Evolutionary conservation across 92 coral and sea anemone genomes (phyloP).

Genomic region (Zoanthus sociatus): DNA sequence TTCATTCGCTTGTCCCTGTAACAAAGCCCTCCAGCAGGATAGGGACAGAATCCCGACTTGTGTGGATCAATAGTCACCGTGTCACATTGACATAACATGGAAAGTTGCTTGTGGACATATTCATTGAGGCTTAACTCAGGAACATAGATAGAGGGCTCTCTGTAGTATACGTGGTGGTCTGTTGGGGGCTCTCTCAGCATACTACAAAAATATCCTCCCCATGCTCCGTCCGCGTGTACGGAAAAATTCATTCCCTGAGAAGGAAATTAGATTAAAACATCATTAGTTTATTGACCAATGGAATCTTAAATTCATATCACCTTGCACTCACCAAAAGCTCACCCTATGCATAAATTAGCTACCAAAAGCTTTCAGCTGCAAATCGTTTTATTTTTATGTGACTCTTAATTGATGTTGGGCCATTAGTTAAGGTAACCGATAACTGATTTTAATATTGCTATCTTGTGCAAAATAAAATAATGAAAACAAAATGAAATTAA

Average conservation of each 20-base stretch:
- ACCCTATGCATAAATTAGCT: too few species aligned
- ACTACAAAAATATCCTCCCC: constrained; percentile 97
- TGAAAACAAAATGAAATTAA: too few species aligned
- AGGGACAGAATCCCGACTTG: constrained; percentile 87
- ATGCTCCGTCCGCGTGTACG: constrained; percentile 85
- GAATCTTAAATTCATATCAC: too few species aligned
- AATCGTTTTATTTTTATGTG: too few species aligned
- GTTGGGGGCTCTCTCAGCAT: constrained; percentile 81
- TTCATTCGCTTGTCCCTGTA: constrained; percentile 86
- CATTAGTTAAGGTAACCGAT: too few species aligned
- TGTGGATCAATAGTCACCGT: constrained; percentile 95
- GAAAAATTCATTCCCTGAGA: constrained; percentile 70
- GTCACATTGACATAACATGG: constrained; percentile 72
- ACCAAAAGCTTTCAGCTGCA: too few species aligned
- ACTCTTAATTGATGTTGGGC: too few species aligned
- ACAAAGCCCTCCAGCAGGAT: constrained; percentile 78
- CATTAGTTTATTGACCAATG: too few species aligned
- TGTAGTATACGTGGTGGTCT: not conserved
- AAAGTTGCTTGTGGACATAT: constrained; percentile 65
- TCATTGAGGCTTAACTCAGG: constrained; percentile 77
- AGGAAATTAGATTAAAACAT: not conserved
- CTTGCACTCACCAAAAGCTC: too few species aligned
- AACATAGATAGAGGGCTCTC: constrained; percentile 66
- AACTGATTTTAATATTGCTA: too few species aligned
- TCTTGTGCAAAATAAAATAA: too few species aligned